Evolutionary conservation across 2,113 vertebrate genomes (phyloP), one percentile per base, ranked within the genome.

Genomic region (Lipotes vexillifer): DNA sequence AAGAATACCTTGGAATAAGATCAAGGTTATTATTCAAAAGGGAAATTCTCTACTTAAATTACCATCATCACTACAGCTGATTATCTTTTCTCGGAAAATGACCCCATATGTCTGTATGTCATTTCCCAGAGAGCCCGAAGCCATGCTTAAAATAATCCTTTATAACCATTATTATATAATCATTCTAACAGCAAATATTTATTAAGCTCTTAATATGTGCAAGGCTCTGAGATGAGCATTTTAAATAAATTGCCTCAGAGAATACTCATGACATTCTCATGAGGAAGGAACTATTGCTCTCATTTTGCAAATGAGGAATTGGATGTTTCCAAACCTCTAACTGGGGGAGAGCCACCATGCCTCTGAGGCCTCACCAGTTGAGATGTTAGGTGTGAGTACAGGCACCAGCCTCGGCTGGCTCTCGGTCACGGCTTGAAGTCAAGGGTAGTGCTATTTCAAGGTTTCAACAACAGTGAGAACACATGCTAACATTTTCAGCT

Each of bases 11-110:
- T 94, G 80, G 59, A 88, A 96, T 93, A 83, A 97, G 72, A 97
- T 83, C 49, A 96, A 97, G 78, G 68, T 71, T 94, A 95, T 88
- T 94, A 68, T 88, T 93, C 78, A 87, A 38, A 93, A 92, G 52
- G 36, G 65, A 97, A 97, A 65, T 88, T 90, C 80, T 93, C 33
- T 86, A 38, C 25, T 86, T 91, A 94, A 93, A 97, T 97, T 94
- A 75, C 65, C 63, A 89, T 89, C 41, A 87, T 78, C 31, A 55
- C 68, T 84, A 25, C 8, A 94, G 63, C 57, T 96, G 87, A 96
- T 95, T 85, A 97, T 96, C 92, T 92, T 94, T 96, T 90, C 95
- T 96, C 74, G 84, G 84, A 90, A 97, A 98, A 97, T 95, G 92
- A 97, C 68, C 65, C 65, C 31, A 71, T 93, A 90, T 84, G 31